Conservation (phyloP, 2,113 vertebrate species). For the Chionodraco myersi region DNA sequence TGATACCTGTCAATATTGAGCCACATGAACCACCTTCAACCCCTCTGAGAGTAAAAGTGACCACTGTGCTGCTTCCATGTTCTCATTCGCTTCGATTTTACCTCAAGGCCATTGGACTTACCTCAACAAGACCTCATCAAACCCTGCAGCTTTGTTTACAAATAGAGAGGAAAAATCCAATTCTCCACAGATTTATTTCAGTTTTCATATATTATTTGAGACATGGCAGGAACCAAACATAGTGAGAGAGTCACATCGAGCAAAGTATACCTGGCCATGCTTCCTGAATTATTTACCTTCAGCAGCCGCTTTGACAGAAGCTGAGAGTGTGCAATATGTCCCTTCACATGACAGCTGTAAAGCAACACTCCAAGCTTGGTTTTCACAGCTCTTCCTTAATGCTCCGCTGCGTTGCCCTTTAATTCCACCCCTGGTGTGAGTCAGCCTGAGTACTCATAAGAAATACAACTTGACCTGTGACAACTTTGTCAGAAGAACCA, state of each 20-base stretch:
- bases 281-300: slow-evolving; percentile 77
- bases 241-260: slow-evolving; percentile 43
- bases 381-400: slow-evolving; percentile 67
- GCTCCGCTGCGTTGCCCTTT: slow-evolving; percentile 72
- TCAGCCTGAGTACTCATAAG: slow-evolving; percentile 57
- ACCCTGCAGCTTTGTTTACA: slow-evolving; percentile 72
- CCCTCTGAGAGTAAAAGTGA: slow-evolving; percentile 16
- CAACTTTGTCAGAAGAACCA: slow-evolving; percentile 56
- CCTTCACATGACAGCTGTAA: slow-evolving; percentile 67
- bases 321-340: slow-evolving; percentile 63
- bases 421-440: slow-evolving; percentile 73
- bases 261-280: slow-evolving; percentile 57
- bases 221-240: slow-evolving; percentile 60
- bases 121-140: slow-evolving; percentile 71
- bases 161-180: slow-evolving; percentile 67
- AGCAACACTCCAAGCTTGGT: slow-evolving; percentile 67
- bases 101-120: slow-evolving; percentile 59
- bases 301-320: slow-evolving; percentile 57
- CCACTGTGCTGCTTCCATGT: slow-evolving; percentile 47
- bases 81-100: slow-evolving; percentile 69
- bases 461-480: slow-evolving; percentile 71
- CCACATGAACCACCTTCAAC: slow-evolving; percentile 45
- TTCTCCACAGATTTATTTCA: slow-evolving; percentile 58
- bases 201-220: slow-evolving; percentile 75
- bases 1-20: slow-evolving; percentile 32